Conservation (phyloP, 2,113 vertebrate genomes). For the Passer montanus region DNA sequence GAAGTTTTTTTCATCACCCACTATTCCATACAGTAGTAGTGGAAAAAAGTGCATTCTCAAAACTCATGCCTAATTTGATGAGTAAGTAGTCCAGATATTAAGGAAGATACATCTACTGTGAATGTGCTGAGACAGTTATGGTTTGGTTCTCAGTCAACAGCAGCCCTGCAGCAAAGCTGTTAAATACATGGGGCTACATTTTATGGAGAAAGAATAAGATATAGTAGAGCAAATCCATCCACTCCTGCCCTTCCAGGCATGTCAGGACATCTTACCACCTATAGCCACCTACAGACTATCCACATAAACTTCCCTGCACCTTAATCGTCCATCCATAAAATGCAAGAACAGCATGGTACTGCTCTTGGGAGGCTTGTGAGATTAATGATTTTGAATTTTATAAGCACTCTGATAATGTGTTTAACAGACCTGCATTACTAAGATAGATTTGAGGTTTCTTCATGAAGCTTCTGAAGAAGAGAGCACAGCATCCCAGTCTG, state of each 20-base stretch:
- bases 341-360: neutral
- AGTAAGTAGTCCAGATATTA: neutral
- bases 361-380: neutral
- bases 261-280: neutral
- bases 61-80: neutral
- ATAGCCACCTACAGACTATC: neutral
- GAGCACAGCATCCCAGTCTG: slow-evolving; percentile 27
- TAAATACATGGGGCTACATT: neutral
- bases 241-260: neutral
- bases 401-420: neutral
- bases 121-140: neutral
- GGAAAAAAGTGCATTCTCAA: neutral
- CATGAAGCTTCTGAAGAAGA: neutral
- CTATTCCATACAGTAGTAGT: neutral
- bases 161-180: neutral
- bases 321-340: neutral
- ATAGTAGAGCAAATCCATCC: neutral
- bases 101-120: neutral
- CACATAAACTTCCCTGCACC: neutral
- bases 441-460: neutral
- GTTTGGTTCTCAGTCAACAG: neutral
- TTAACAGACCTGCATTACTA: neutral
- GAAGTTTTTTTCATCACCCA: slow-evolving; percentile 40
- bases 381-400: neutral
- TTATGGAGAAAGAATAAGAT: neutral